Evolutionary conservation across 1,140 invertebrate genomes (phyloP), one percentile per base, ranked within the genome.

Genomic region (Drosophila miranda): DNA sequence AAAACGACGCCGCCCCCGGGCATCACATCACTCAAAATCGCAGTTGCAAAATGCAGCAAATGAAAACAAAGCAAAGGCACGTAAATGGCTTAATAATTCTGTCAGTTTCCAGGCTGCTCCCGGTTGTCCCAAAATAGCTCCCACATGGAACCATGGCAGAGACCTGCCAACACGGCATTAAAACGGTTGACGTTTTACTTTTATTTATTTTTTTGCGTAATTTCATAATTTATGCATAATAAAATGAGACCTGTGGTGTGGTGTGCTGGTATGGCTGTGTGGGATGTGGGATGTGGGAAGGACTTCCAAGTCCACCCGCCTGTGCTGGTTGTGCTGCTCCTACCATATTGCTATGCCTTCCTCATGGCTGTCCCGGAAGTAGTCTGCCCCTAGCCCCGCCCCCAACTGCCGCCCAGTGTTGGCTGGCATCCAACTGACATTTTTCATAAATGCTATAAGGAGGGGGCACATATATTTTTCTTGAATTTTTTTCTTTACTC

Each of bases 141-240:
- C 13, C 6, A 42, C 23, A 53, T 53, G 45, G 6, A 63, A 60
- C 11, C 23, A 30, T 13, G 16, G 42, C 49, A 19, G 21, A 28
- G 14, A 26, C 23, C 30, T 51, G 46, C 30, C 52, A 60, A 51
- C 62, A 43, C 30, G 48, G 42, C 55, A 45, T 57, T 43, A 62
- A 83, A 67, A 43, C 62, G 57, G 68, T 46, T 67, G 70, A 61
- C 71, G 48, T 64, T 78, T 53, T 23, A 55, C 60, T 70, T 78
- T 53, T 68, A 72, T 71, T 78, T 63, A 71, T 75, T 68, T 67
- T 67, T 71, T 49, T 64, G 66, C 66, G 66, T 68, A 75, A 62
- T 82, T 77, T 61, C 74, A 79, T 83, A 83, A 84, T 75, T 83
- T 84, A 83, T 83, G 80, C 80, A 79, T 51, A 67, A 79, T 79